Percentiles rank a stretch among this genome's conserved stretches.
Evolutionary conservation across 2,888 invertebrate species (phyloP).

Genomic region (Azorinus chamasolen): DNA sequence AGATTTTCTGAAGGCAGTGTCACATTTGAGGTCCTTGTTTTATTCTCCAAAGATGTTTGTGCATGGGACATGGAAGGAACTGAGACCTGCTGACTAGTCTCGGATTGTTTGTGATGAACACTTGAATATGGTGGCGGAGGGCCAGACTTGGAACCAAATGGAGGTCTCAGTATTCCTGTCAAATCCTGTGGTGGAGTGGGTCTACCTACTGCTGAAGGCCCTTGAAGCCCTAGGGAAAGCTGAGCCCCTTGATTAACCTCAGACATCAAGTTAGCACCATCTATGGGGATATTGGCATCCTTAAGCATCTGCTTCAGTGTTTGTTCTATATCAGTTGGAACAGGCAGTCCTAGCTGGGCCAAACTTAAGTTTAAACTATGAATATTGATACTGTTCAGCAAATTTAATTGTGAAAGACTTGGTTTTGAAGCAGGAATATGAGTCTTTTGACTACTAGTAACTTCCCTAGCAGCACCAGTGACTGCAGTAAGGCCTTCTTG

Average conservation of each 20-base stretch:
- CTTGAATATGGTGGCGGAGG: slow-evolving; percentile 63
- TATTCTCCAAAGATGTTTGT: background rate
- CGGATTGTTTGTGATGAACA: slow-evolving; percentile 46
- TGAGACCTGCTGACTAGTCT: slow-evolving; percentile 9
- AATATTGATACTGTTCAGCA: slow-evolving; percentile 50
- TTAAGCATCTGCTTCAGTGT: slow-evolving; percentile 59
- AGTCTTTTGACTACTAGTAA: slow-evolving; percentile 5
- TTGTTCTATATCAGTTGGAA: slow-evolving; percentile 65
- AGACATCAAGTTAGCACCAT: slow-evolving; percentile 27
- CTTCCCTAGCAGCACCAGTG: background rate
- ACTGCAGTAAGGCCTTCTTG: background rate
- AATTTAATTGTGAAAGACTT: slow-evolving; percentile 54
- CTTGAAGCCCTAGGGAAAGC: slow-evolving; percentile 15
- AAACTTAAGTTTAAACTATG: slow-evolving; percentile 55
- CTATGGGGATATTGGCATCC: slow-evolving; percentile 50
- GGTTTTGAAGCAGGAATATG: slow-evolving; percentile 9
- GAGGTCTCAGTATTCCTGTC: slow-evolving; percentile 39
- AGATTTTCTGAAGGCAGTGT: slow-evolving; percentile 16
- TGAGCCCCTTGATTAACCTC: background rate
- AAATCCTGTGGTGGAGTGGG: slow-evolving; percentile 34
- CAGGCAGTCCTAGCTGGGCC: slow-evolving; percentile 57
- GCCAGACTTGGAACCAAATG: slow-evolving; percentile 32
- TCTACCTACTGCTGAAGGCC: slow-evolving; percentile 19
- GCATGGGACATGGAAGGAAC: background rate
- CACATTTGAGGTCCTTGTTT: slow-evolving; percentile 2